Base-by-base conservation (phyloP, 2,888 invertebrate species). In the Cremastobaeus sp. region DNA sequence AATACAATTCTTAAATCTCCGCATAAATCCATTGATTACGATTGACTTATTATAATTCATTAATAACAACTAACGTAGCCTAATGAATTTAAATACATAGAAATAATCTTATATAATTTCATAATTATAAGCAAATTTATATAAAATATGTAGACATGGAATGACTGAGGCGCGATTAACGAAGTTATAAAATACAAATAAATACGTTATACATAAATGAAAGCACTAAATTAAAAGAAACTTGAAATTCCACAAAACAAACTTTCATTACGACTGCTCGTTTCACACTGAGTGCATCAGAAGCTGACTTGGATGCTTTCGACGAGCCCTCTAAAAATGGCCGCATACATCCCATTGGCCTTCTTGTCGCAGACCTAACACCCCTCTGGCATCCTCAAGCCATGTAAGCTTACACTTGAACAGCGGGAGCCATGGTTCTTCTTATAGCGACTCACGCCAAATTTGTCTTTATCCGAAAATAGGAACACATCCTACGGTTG, bases 381-480 rank as follows among this genome's bases (percentile, higher is more conserved):
- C 79, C 81, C 78, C 77, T 78, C 79, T 81, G 76, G 72, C 64
- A 59, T 62, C 68, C 74, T 70, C 65, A 64, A 60, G 32, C 65
- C 70, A 81, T 86, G 86, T 87, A 87, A 87, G 85, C 87, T 85
- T 87, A 87, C 86, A 87, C 87, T 86, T 85, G 83, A 77, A 85
- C 76, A 76, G 77, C 78, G 73, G 74, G 74, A 75, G 77, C 76
- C 76, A 70, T 72, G 74, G 48, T 62, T 70, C 74, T 74, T 60
- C 81, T 79, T 78, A 74, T 78, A 81, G 82, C 83, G 83, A 80
- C 85, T 89, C 89, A 89, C 89, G 91, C 93, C 93, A 93, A 93
- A 93, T 93, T 93, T 92, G 93, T 93, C 93, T 93, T 92, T 92
- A 92, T 92, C 91, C 91, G 90, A 93, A 93, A 93, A 87, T 87